A percentile compares a stretch with the other conserved stretches of the same genome.
These are phyloP conservation scores for Benthosema pterotum DNA, from an alignment of 2,797 vertebrate species.

Conservation along the genomic window DNA sequence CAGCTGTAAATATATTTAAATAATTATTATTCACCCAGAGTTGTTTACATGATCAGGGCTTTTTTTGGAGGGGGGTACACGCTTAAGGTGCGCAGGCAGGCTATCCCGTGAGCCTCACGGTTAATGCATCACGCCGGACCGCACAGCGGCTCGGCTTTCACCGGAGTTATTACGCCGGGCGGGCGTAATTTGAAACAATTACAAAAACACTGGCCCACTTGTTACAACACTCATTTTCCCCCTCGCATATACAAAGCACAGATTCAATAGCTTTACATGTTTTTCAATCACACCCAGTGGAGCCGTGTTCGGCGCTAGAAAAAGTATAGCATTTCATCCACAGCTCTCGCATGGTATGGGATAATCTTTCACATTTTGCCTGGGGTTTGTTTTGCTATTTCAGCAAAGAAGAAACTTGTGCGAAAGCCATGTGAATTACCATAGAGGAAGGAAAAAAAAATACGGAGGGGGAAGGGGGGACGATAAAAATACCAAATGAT, in stretches of 20 bases:
- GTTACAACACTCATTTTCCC: slow-evolving; percentile 82
- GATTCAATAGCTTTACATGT: slow-evolving; percentile 85
- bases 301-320: slow-evolving; percentile 82
- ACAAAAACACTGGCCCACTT: slow-evolving; percentile 83
- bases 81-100: slow-evolving; percentile 68
- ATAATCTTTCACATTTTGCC: slow-evolving; percentile 86
- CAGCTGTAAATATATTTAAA: slow-evolving; percentile 57
- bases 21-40: slow-evolving; percentile 53
- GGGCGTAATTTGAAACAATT: slow-evolving; percentile 84
- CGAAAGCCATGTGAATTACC: slow-evolving; percentile 82
- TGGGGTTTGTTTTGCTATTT: slow-evolving; percentile 86
- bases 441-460: no score
- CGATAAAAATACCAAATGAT: slow-evolving; percentile 74
- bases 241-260: slow-evolving; percentile 81
- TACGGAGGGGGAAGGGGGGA: no score
- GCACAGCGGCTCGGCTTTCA: slow-evolving; percentile 72
- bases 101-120: slow-evolving; percentile 71
- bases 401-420: slow-evolving; percentile 85
- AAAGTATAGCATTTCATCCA: slow-evolving; percentile 82
- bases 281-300: slow-evolving; percentile 85
- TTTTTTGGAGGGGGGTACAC: slow-evolving; percentile 30
- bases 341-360: slow-evolving; percentile 80
- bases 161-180: slow-evolving; percentile 76
- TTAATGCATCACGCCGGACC: slow-evolving; percentile 62
- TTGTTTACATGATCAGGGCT: slow-evolving; percentile 60